These are phyloP conservation scores for Orbicella faveolata DNA, from an alignment of 64 coral and sea anemone species.

Conservation along the genomic window DNA sequence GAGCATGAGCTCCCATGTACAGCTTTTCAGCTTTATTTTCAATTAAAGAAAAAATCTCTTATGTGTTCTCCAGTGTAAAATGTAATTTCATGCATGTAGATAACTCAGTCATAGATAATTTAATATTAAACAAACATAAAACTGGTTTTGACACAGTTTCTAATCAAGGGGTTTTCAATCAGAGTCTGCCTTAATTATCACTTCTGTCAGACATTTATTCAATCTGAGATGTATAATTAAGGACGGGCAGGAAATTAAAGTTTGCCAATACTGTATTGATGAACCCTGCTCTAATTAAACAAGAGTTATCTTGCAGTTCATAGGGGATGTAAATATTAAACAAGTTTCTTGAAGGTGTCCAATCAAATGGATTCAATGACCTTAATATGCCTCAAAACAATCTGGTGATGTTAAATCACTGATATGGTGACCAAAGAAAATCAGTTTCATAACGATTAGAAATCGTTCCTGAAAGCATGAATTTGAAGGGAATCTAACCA, in stretches of 20 bases:
- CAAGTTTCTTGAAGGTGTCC: background rate
- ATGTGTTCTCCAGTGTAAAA: background rate
- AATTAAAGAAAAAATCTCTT: too few species aligned
- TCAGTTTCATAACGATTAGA: background rate
- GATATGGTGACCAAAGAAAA: background rate
- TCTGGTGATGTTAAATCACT: background rate
- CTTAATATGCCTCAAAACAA: background rate
- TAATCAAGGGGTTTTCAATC: background rate
- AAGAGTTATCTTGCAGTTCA: background rate
- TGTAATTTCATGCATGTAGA: background rate
- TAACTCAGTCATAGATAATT: background rate
- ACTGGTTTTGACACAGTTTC: background rate
- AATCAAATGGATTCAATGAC: background rate
- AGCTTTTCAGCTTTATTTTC: too few species aligned
- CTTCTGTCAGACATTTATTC: background rate
- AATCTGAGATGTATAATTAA: too few species aligned
- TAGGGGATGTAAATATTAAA: slow-evolving; percentile 12
- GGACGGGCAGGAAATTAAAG: slow-evolving; percentile 11
- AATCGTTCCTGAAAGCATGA: background rate
- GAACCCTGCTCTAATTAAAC: background rate
- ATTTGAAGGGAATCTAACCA: background rate
- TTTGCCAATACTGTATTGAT: background rate
- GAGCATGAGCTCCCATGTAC: too few species aligned
- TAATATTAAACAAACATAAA: background rate
- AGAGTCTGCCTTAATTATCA: background rate